phyloP scores from a whole-genome alignment of 2,113 vertebrate genomes.

The Micronycteris hirsuta region DNA sequence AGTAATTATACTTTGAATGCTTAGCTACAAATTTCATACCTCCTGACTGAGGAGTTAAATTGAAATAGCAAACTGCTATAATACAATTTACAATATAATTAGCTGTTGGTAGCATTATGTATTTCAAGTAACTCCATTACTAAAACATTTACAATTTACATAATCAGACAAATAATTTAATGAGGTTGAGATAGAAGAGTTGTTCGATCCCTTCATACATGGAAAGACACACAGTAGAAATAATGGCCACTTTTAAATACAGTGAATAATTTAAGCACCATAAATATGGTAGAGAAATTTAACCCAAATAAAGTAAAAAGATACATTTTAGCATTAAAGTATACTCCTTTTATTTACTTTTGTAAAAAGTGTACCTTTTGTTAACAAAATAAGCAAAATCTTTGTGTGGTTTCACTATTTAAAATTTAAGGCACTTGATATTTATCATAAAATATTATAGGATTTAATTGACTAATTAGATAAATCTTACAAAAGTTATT shows the following conservation, averaged over 20 bases:
- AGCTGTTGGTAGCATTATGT: neutral
- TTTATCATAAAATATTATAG: neutral
- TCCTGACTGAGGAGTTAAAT: constrained; percentile 45
- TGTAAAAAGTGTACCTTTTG: neutral
- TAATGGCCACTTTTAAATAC: neutral
- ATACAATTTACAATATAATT: constrained; percentile 46
- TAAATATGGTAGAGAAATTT: neutral
- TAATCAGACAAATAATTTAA: constrained; percentile 63
- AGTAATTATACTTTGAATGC: constrained; percentile 49
- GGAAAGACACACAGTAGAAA: neutral
- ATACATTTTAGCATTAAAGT: neutral
- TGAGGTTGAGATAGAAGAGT: neutral
- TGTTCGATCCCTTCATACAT: neutral
- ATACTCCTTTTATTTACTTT: neutral
- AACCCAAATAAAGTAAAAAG: neutral
- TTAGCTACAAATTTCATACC: constrained; percentile 55
- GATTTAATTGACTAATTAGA: neutral
- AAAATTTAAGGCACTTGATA: neutral
- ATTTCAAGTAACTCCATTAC: constrained; percentile 52
- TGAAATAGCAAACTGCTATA: constrained; percentile 44
- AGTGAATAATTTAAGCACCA: neutral
- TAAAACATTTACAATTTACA: constrained; percentile 48
- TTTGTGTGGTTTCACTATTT: neutral
- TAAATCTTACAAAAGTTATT: neutral
- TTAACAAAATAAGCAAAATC: neutral